Evolutionary conservation across 2,797 vertebrate species (phyloP).

Genomic region (Rallus crepitans): DNA sequence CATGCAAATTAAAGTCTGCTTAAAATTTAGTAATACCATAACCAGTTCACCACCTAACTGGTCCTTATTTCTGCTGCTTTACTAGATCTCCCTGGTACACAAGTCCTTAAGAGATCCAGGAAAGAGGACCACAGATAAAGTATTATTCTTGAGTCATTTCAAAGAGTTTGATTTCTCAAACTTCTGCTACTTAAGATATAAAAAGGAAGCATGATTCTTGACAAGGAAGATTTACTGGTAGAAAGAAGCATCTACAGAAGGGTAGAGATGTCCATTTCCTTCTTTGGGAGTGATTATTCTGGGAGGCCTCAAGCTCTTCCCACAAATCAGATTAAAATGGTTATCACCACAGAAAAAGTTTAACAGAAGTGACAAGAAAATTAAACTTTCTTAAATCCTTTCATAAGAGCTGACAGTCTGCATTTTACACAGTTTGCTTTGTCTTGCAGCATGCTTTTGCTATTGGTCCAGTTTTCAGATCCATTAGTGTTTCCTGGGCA

Average conservation of each 20-base stretch:
- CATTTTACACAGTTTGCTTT: not conserved
- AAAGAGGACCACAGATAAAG: not conserved
- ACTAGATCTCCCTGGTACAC: not conserved
- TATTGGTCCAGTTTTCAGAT: not conserved
- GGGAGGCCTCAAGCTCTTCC: not conserved
- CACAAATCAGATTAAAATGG: not conserved
- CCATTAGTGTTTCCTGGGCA: accelerated
- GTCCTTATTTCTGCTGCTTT: not conserved
- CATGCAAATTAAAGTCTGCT: not conserved
- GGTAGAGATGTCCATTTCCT: not conserved
- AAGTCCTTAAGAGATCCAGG: not conserved
- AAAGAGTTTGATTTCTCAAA: not conserved
- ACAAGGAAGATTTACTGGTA: not conserved
- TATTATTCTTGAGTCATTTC: not conserved
- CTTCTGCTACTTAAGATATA: not conserved
- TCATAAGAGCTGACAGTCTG: not conserved
- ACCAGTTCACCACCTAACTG: not conserved
- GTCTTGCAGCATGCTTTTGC: not conserved
- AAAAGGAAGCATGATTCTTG: not conserved
- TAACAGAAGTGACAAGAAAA: not conserved
- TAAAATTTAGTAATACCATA: not conserved
- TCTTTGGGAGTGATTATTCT: not conserved
- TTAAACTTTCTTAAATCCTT: not conserved
- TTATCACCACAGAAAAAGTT: not conserved
- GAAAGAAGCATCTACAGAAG: not conserved